Evolutionary conservation across 2,113 vertebrate species (phyloP).

Genomic region (Coreoperca whiteheadi): DNA sequence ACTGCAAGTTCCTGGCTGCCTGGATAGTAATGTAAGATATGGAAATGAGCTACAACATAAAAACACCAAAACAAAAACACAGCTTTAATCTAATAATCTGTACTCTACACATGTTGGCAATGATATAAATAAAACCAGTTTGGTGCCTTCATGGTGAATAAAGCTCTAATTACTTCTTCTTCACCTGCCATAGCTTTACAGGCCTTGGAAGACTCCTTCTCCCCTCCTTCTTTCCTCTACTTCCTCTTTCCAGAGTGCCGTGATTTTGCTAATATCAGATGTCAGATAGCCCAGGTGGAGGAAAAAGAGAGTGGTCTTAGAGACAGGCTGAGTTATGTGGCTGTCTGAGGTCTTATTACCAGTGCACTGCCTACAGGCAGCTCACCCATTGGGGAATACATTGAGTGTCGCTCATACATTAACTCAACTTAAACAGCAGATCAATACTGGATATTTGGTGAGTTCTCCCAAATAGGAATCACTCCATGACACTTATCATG

Average conservation of each 20-base stretch:
- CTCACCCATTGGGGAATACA: slow-evolving; percentile 76
- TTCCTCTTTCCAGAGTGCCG: slow-evolving; percentile 59
- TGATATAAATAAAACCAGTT: slow-evolving; percentile 48
- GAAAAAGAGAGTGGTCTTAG: slow-evolving; percentile 75
- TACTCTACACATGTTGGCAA: slow-evolving; percentile 32
- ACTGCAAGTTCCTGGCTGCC: not conserved
- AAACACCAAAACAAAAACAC: slow-evolving; percentile 16
- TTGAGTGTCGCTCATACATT: slow-evolving; percentile 78
- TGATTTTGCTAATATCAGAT: slow-evolving; percentile 76
- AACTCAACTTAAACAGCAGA: slow-evolving; percentile 78
- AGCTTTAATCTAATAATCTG: slow-evolving; percentile 47
- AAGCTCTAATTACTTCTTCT: slow-evolving; percentile 50
- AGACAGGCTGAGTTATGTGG: slow-evolving; percentile 81
- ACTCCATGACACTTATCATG: slow-evolving; percentile 55
- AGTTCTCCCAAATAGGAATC: slow-evolving; percentile 61
- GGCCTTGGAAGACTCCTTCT: slow-evolving; percentile 40
- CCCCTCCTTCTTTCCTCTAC: slow-evolving; percentile 38
- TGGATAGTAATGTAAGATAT: not conserved
- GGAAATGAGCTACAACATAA: slow-evolving; percentile 25
- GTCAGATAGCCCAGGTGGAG: slow-evolving; percentile 78
- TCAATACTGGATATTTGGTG: slow-evolving; percentile 75
- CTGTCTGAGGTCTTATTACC: slow-evolving; percentile 77
- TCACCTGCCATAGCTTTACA: slow-evolving; percentile 27
- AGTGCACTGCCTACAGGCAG: slow-evolving; percentile 73
- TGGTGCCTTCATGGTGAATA: slow-evolving; percentile 47